phyloP scores from a whole-genome alignment of 2,797 vertebrate species.

The Molossus alvarezi region DNA sequence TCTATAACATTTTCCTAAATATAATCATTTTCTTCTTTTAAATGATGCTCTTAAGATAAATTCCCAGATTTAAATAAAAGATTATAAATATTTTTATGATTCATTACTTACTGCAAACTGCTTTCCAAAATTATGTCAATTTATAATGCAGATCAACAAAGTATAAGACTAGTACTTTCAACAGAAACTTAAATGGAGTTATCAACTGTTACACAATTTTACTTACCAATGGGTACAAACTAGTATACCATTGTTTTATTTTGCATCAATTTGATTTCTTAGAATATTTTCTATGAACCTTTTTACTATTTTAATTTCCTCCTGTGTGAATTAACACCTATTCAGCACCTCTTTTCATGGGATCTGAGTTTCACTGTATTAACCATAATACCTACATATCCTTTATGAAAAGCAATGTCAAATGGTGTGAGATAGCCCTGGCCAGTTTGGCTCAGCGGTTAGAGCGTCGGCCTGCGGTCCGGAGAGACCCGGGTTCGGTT shows the following conservation, averaged over 20 bases:
- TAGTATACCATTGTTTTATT: not conserved
- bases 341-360: slow-evolving; percentile 13
- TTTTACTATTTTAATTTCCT: not conserved
- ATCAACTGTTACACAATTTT: not conserved
- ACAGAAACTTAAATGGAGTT: not conserved
- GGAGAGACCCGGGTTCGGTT: no score
- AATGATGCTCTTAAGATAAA: slow-evolving; percentile 56
- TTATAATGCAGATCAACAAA: not conserved
- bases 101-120: slow-evolving; percentile 57
- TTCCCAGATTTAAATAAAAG: slow-evolving; percentile 12
- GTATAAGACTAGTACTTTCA: not conserved
- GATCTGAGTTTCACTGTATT: slow-evolving; percentile 3
- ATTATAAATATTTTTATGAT: slow-evolving; percentile 26
- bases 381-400: not conserved
- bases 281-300: slow-evolving; percentile 1
- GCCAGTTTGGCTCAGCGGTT: no score
- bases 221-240: not conserved
- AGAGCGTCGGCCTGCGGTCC: no score
- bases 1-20: slow-evolving; percentile 64
- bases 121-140: slow-evolving; percentile 61
- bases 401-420: slow-evolving; percentile 51
- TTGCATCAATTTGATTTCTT: not conserved
- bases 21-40: slow-evolving; percentile 53
- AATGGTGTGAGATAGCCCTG: not conserved
- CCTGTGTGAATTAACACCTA: slow-evolving; percentile 4